These are phyloP conservation scores for Varanus salvator DNA, from an alignment of 2,113 vertebrate genomes.

Conservation along the genomic window DNA sequence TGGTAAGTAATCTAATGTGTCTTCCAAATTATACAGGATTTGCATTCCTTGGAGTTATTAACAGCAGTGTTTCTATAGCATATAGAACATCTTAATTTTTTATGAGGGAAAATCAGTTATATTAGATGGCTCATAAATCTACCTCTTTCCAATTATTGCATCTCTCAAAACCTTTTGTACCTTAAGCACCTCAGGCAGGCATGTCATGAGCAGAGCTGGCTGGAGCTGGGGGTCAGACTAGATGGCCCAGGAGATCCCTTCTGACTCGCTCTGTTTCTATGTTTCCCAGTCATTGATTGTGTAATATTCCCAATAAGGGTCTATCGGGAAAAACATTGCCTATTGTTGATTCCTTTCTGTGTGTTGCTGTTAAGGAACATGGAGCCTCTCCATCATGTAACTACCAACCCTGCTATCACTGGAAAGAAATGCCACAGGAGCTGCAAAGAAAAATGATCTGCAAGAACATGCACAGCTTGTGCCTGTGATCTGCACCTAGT, in stretches of 20 bases:
- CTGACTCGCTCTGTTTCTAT: not conserved
- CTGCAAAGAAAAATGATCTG: too few species aligned
- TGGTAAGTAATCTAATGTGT: conserved; percentile 78
- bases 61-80: not conserved
- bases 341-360: not conserved
- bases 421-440: not conserved
- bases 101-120: not conserved
- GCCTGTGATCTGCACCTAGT: not conserved
- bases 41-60: not conserved
- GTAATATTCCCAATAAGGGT: not conserved
- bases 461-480: not conserved
- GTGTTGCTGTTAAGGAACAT: not conserved
- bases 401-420: not conserved
- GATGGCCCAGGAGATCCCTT: too few species aligned
- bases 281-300: not conserved
- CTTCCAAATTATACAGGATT: rapidly evolving
- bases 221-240: too few species aligned
- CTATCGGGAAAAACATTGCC: not conserved
- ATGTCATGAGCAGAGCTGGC: too few species aligned
- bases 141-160: not conserved
- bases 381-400: not conserved
- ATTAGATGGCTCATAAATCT: not conserved
- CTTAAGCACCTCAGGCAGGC: too few species aligned
- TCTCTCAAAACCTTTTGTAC: not conserved
- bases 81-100: not conserved